phyloP scores from a whole-genome alignment of 2,113 vertebrate species.

The Uropsilus gracilis region DNA sequence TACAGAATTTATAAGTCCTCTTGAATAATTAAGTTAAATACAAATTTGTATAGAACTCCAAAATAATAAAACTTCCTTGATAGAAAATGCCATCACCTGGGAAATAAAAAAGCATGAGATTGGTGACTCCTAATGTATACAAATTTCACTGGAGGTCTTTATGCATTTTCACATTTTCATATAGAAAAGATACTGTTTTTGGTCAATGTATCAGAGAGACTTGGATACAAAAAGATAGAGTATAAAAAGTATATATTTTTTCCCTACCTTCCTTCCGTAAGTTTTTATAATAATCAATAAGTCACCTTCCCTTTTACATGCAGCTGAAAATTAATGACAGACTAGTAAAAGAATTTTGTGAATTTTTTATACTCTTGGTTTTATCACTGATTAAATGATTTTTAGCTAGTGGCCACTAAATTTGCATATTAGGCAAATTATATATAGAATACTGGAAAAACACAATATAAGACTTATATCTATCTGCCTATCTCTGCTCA shows the following conservation, averaged over 20 bases:
- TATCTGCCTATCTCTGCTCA: constrained; percentile 88
- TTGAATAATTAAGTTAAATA: not conserved
- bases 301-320: constrained; percentile 38
- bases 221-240: not conserved
- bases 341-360: constrained; percentile 58
- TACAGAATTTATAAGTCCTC: not conserved
- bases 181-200: constrained; percentile 25
- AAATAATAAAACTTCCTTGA: not conserved
- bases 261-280: not conserved
- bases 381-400: constrained; percentile 82
- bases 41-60: not conserved
- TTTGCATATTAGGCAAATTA: constrained; percentile 87
- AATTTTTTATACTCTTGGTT: constrained; percentile 71
- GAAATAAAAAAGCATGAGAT: constrained; percentile 16
- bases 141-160: not conserved
- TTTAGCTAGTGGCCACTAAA: constrained; percentile 85
- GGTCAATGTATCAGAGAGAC: not conserved
- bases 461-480: constrained; percentile 92
- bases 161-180: not conserved
- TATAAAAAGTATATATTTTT: not conserved
- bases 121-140: not conserved
- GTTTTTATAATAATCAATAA: constrained; percentile 70
- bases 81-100: not conserved
- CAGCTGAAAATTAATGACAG: constrained; percentile 57
- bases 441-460: constrained; percentile 95